A percentile compares a stretch with the other conserved stretches of the same genome.
Conservation (phyloP, 2,797 vertebrate genomes). For the Enteromius fasciolatus region DNA sequence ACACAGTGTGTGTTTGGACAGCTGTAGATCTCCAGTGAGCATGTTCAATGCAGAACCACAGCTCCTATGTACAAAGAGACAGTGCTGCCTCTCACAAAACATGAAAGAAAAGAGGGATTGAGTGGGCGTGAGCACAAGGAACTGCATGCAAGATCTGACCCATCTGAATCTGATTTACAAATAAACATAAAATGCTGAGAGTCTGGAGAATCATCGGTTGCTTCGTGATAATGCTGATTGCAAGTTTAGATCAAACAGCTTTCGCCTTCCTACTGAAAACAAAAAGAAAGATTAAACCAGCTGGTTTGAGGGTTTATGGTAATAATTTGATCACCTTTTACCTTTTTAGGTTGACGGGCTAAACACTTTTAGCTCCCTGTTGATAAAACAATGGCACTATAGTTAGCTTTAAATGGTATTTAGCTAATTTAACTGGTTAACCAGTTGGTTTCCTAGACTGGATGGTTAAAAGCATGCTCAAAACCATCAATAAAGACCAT, state of each 20-base stretch:
- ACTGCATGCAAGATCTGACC: constrained; percentile 5
- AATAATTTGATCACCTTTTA: background rate
- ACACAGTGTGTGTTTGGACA: constrained; percentile 91
- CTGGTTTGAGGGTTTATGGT: background rate
- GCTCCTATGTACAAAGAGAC: constrained; percentile 72
- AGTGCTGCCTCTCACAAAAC: constrained; percentile 49
- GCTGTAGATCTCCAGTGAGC: constrained; percentile 84
- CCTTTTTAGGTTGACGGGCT: background rate
- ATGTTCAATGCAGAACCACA: constrained; percentile 76
- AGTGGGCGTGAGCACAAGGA: background rate
- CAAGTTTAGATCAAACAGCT: constrained; percentile 13
- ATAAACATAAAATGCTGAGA: constrained; percentile 15
- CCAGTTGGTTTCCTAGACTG: background rate
- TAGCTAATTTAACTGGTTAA: constrained; percentile 4
- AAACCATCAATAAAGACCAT: background rate
- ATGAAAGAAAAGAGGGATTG: constrained; percentile 50
- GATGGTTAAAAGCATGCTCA: background rate
- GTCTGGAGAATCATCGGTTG: background rate
- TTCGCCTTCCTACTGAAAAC: constrained; percentile 1
- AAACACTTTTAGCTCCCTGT: background rate
- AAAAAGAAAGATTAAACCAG: constrained; percentile 6
- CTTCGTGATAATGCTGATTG: background rate
- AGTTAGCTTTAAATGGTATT: background rate
- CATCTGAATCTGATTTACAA: constrained; percentile 13
- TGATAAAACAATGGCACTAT: background rate